Conservation (phyloP, 2,888 invertebrate species). For the Hyles lineata region DNA sequence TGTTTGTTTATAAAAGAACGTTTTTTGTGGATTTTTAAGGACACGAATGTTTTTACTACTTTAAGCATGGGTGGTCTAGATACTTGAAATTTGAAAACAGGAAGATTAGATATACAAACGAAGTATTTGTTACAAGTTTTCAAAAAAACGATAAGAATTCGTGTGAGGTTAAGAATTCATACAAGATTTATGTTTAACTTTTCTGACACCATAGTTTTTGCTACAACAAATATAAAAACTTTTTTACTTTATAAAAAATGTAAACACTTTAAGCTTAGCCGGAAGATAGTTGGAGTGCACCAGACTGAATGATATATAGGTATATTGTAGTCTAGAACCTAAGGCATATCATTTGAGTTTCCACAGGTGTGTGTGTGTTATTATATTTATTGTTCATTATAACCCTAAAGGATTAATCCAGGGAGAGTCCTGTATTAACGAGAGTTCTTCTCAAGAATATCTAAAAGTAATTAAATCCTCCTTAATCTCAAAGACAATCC, state of each 20-base stretch:
- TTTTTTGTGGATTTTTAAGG: constrained; percentile 22
- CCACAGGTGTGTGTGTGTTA: no score
- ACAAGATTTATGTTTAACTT: constrained; percentile 18
- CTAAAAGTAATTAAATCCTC: no score
- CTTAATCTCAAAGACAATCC: no score
- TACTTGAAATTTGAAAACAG: constrained; percentile 18
- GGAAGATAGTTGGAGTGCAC: background rate
- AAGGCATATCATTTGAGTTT: no score
- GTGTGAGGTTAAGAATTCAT: constrained; percentile 26
- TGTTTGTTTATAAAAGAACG: constrained; percentile 12
- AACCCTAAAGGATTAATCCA: no score
- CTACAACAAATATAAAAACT: background rate
- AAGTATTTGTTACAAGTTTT: constrained; percentile 22
- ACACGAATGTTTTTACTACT: constrained; percentile 20
- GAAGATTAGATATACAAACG: constrained; percentile 23
- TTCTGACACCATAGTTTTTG: background rate
- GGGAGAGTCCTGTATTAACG: no score
- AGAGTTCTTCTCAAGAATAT: no score
- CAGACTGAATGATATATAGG: no score
- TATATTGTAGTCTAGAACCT: no score
- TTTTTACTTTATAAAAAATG: background rate
- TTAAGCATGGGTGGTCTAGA: constrained; percentile 8
- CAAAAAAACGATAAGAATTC: constrained; percentile 8
- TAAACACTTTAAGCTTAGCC: background rate
- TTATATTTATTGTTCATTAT: no score